phyloP scores from a whole-genome alignment of 2,888 invertebrate genomes.

The Cantharis lateralis region DNA sequence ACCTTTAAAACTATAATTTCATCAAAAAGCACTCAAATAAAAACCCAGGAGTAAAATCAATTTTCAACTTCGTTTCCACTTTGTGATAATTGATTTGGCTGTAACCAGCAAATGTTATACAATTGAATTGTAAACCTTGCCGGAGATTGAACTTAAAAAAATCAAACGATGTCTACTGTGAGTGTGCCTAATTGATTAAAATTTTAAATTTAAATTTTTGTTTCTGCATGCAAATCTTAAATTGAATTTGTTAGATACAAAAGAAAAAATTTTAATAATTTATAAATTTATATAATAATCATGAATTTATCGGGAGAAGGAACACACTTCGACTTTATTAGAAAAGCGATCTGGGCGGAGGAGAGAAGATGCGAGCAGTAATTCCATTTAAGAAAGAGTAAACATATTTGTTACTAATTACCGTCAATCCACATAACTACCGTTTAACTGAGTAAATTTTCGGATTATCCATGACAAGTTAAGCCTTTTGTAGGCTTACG shows the following conservation, averaged over 20 bases:
- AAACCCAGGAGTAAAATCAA: slow-evolving; percentile 15
- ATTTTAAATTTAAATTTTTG: background rate
- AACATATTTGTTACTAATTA: background rate
- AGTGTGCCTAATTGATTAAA: background rate
- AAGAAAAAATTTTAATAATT: background rate
- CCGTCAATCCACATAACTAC: background rate
- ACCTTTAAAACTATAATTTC: slow-evolving; percentile 3
- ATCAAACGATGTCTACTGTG: background rate
- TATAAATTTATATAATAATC: background rate
- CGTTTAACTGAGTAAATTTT: background rate
- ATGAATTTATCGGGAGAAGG: background rate
- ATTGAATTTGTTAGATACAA: background rate
- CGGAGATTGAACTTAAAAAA: background rate
- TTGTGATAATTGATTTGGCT: slow-evolving; percentile 12
- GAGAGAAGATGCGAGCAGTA: background rate
- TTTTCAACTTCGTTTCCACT: slow-evolving; percentile 17
- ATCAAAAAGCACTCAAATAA: slow-evolving; percentile 5
- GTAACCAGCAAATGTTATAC: background rate
- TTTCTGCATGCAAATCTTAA: background rate
- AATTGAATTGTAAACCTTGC: background rate
- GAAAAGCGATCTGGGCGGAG: background rate
- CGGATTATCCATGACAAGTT: background rate
- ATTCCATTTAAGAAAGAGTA: background rate
- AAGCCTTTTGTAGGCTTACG: background rate
- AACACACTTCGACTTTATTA: background rate